These are phyloP conservation scores for Lepas anatifera DNA, from an alignment of 2,888 invertebrate species.

Conservation along the genomic window DNA sequence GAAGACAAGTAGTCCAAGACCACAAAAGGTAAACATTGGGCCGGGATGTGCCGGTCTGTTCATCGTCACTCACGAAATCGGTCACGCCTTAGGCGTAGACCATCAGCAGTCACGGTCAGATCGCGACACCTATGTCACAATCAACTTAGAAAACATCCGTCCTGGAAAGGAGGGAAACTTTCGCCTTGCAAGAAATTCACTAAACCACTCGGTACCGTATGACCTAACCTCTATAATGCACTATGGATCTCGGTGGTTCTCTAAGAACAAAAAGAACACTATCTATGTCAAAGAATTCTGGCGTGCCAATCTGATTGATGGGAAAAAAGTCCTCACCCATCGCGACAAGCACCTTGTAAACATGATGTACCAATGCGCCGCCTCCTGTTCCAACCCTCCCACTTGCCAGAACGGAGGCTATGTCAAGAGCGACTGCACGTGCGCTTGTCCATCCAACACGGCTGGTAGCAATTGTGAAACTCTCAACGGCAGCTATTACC, in stretches of 20 bases:
- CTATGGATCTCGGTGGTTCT: constrained; percentile 11
- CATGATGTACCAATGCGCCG: constrained; percentile 14
- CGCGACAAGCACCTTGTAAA: constrained; percentile 15
- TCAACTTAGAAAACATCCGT: constrained; percentile 10
- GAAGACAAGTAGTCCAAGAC: not conserved
- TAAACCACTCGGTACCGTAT: constrained; percentile 13
- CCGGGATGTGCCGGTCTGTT: constrained; percentile 4
- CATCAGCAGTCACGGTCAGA: constrained; percentile 16
- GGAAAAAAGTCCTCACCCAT: not conserved
- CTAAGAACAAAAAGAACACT: constrained; percentile 2
- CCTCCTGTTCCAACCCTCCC: not conserved
- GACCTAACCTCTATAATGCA: constrained; percentile 20
- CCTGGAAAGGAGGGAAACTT: not conserved
- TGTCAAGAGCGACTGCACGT: constrained; percentile 6
- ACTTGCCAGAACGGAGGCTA: constrained; percentile 15
- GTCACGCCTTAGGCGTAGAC: constrained; percentile 11
- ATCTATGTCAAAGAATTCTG: not conserved
- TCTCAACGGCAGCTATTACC: constrained; percentile 8
- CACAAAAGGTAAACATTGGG: constrained; percentile 5
- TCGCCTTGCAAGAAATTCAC: not conserved
- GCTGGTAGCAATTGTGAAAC: constrained; percentile 10
- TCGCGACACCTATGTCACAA: constrained; percentile 13
- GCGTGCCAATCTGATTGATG: constrained; percentile 12
- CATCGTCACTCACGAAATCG: constrained; percentile 14
- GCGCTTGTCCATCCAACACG: constrained; percentile 15